These are phyloP conservation scores for Zapus hudsonius DNA, from an alignment of 2,113 vertebrate genomes.

Conservation along the genomic window DNA sequence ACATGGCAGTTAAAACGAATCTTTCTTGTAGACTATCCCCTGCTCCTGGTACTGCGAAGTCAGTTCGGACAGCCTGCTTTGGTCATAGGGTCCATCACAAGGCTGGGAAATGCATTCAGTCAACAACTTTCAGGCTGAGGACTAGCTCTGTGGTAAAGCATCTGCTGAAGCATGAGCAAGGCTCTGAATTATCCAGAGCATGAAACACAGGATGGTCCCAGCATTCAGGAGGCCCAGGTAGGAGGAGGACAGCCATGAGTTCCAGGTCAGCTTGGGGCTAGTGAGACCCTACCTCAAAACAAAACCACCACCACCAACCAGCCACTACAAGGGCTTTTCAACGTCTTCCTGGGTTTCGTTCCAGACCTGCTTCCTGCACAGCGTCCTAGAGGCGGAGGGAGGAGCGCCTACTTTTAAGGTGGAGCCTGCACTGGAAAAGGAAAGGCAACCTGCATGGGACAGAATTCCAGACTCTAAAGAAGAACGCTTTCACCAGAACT, in stretches of 20 bases:
- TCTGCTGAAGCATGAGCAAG: background rate
- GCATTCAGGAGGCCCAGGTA: background rate
- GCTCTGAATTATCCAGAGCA: background rate
- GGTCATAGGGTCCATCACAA: background rate
- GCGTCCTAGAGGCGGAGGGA: background rate
- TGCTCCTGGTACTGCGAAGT: background rate
- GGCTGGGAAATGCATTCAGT: background rate
- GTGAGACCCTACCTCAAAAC: too few relatives aligned
- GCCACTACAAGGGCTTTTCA: slow-evolving; percentile 26
- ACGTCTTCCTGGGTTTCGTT: slow-evolving; percentile 53
- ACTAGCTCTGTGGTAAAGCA: background rate
- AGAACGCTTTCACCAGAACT: background rate
- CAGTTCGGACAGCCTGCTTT: slow-evolving; percentile 23
- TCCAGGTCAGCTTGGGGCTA: too few relatives aligned
- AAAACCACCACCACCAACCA: background rate
- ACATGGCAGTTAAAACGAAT: background rate
- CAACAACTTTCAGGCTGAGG: slow-evolving; percentile 14
- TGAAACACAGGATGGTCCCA: background rate
- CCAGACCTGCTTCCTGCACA: background rate
- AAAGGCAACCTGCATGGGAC: background rate
- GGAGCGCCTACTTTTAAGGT: background rate
- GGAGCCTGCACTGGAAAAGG: background rate
- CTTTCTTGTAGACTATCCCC: background rate
- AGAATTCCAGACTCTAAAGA: slow-evolving; percentile 17
- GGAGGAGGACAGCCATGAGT: too few relatives aligned